Percentiles rank a stretch among this genome's conserved stretches.
phyloP scores from a whole-genome alignment of 2,797 vertebrate species.

The Miichthys miiuy region DNA sequence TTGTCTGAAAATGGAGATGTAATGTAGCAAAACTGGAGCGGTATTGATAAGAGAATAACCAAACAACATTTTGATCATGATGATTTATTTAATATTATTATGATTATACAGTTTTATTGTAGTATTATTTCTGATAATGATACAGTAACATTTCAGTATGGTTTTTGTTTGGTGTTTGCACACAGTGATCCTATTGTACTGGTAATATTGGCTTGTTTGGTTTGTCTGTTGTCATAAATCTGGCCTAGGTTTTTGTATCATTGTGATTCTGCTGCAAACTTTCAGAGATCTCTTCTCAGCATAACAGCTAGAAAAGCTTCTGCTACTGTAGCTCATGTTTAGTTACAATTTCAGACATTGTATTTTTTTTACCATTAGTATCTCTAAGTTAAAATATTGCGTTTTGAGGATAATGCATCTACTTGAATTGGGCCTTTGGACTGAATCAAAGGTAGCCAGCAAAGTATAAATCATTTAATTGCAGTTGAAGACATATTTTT shows the following conservation, averaged over 20 bases:
- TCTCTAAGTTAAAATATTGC: background rate
- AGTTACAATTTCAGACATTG: background rate
- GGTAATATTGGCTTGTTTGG: background rate
- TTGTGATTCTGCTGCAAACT: slow-evolving; percentile 4
- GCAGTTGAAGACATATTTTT: background rate
- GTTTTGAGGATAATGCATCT: background rate
- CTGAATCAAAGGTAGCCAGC: background rate
- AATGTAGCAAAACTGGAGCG: background rate
- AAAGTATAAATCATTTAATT: background rate
- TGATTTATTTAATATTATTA: background rate
- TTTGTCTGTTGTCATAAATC: slow-evolving; percentile 34
- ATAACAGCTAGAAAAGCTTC: background rate
- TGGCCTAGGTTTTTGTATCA: background rate
- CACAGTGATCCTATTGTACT: slow-evolving; percentile 32
- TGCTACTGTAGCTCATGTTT: background rate
- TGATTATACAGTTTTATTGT: background rate
- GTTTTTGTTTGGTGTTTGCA: background rate
- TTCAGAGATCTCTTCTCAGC: background rate
- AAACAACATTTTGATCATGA: background rate
- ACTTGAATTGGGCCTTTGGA: background rate
- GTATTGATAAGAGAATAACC: background rate
- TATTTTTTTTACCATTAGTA: background rate
- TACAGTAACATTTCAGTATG: background rate
- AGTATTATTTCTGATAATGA: background rate
- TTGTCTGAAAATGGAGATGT: slow-evolving; percentile 41